A percentile compares a stretch with the other conserved stretches of the same genome.
Evolutionary conservation across 2,888 invertebrate species (phyloP).

Genomic region (Cylloceria caligata): DNA sequence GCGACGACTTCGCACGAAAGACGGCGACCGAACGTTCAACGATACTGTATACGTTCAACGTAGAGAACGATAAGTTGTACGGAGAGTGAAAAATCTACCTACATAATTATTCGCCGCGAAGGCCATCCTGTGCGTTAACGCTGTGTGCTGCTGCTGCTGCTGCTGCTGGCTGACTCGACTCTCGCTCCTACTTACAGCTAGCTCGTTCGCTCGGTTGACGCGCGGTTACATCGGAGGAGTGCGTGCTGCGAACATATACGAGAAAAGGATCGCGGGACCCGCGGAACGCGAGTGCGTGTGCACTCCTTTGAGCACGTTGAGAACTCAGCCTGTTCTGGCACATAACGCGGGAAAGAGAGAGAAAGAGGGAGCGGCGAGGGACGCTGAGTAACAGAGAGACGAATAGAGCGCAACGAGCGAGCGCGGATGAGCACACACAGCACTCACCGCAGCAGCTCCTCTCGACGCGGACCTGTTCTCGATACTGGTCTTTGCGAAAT

Average conservation of each 20-base stretch:
- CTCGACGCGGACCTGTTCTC: constrained; percentile 78
- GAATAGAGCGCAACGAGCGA: constrained; percentile 52
- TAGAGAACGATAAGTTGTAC: constrained; percentile 26
- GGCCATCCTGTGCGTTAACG: constrained; percentile 80
- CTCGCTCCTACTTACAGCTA: constrained; percentile 1
- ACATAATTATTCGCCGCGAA: constrained; percentile 82
- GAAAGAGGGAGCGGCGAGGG: constrained; percentile 23
- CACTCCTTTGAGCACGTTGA: constrained; percentile 48
- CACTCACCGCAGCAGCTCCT: constrained; percentile 52
- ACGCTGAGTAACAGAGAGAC: constrained; percentile 34
- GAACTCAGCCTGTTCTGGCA: constrained; percentile 46
- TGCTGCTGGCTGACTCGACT: constrained; percentile 18
- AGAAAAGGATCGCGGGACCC: constrained; percentile 46
- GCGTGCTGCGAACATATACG: constrained; percentile 33
- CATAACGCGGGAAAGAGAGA: constrained; percentile 49
- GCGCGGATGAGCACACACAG: constrained; percentile 64
- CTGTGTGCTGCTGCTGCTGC: constrained; percentile 30
- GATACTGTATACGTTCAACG: constrained; percentile 38
- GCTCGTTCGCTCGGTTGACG: constrained; percentile 33
- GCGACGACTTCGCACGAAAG: constrained; percentile 46
- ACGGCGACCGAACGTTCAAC: constrained; percentile 53
- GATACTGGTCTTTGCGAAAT: constrained; percentile 80
- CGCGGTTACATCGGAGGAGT: constrained; percentile 37
- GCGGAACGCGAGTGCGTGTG: constrained; percentile 60
- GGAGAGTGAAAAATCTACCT: constrained; percentile 74